Evolutionary conservation across 2,113 vertebrate species (phyloP).

Genomic region (Pelecanoides urinatrix): DNA sequence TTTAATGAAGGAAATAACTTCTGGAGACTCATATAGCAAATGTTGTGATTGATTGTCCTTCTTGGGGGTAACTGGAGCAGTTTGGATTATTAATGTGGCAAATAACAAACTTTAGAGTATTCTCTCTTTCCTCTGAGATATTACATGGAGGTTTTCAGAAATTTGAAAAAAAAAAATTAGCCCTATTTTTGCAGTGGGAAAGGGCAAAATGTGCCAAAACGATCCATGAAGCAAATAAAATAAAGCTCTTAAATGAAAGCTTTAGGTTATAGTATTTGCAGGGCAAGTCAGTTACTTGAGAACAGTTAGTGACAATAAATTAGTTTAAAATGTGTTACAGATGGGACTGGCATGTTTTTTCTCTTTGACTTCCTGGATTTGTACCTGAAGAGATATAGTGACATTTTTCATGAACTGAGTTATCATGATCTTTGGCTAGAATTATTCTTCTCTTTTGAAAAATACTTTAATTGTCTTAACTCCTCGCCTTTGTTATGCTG

Average conservation of each 20-base stretch:
- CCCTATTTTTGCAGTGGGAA: neutral
- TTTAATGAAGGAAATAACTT: neutral
- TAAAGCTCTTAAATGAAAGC: neutral
- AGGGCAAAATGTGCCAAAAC: neutral
- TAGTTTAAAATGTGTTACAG: conserved; percentile 1
- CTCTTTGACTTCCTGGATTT: neutral
- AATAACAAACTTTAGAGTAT: neutral
- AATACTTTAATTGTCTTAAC: neutral
- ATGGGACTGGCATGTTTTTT: neutral
- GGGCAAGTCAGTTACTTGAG: conserved; percentile 6
- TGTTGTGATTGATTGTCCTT: neutral
- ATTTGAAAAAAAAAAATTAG: neutral
- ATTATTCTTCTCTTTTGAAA: neutral
- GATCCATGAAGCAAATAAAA: neutral
- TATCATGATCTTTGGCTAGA: neutral
- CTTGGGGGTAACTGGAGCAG: neutral
- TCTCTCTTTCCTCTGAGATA: neutral
- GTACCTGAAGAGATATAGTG: neutral
- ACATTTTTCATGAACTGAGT: neutral
- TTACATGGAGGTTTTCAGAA: neutral
- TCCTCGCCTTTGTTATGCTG: neutral
- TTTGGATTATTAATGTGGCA: neutral
- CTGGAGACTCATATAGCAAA: neutral
- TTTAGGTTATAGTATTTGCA: neutral
- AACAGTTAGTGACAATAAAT: conserved; percentile 20